These are phyloP conservation scores for Cotesia chilonis DNA, from an alignment of 1,140 invertebrate genomes.

Conservation along the genomic window DNA sequence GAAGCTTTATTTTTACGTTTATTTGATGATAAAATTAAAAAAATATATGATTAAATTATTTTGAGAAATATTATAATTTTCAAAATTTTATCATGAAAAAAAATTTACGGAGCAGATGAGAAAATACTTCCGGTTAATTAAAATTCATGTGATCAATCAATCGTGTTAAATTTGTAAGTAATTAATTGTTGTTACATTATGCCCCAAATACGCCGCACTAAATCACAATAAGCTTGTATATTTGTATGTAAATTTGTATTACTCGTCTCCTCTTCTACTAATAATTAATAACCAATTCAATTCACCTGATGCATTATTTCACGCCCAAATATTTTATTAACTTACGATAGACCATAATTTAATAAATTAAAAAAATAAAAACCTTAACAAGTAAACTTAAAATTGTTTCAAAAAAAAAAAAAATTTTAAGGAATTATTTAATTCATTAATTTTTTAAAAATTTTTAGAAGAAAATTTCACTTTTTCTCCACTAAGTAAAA, in stretches of 20 bases:
- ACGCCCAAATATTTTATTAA: neutral
- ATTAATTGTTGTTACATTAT: constrained; percentile 22
- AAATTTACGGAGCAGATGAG: neutral
- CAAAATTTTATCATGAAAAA: neutral
- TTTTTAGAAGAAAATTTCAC: too few species aligned
- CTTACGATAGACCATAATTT: too few species aligned
- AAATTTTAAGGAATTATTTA: neutral
- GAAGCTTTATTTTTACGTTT: too few species aligned
- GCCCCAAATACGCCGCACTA: constrained; percentile 10
- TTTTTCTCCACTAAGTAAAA: too few species aligned
- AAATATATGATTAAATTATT: too few species aligned
- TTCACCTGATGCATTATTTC: neutral
- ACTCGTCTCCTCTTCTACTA: neutral
- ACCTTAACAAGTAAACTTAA: too few species aligned
- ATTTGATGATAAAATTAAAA: too few species aligned
- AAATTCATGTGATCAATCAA: constrained; percentile 11
- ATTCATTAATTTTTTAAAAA: too few species aligned
- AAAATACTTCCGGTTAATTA: constrained; percentile 10
- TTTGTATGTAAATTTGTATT: constrained; percentile 11
- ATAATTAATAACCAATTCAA: constrained; percentile 25
- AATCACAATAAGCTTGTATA: neutral
- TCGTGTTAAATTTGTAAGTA: neutral
- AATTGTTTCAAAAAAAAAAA: too few species aligned
- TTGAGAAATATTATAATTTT: too few species aligned
- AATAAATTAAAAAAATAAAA: too few species aligned